phyloP scores from a whole-genome alignment of 2,888 invertebrate genomes.

The Tholera decimalis region DNA sequence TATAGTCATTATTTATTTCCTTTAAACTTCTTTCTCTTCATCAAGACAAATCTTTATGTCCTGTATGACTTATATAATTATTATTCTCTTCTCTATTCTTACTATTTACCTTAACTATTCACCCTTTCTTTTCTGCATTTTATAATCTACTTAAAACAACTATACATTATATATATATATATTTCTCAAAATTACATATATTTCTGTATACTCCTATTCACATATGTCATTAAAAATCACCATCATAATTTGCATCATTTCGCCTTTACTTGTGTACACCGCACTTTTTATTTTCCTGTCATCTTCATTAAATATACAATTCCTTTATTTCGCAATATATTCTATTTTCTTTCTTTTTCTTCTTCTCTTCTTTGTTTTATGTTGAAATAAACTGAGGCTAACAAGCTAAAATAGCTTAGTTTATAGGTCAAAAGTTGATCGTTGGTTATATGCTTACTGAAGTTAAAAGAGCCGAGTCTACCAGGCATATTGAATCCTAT shows the following conservation, averaged over 20 bases:
- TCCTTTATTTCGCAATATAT: background rate
- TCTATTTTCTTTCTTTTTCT: background rate
- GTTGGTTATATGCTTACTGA: background rate
- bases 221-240: background rate
- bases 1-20: background rate
- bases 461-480: background rate
- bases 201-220: background rate
- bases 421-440: background rate
- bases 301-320: background rate
- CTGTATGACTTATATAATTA: background rate
- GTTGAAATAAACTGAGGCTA: constrained; percentile 13
- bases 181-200: constrained; percentile 2
- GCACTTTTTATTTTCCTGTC: background rate
- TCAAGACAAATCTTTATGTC: background rate
- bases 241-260: constrained; percentile 1
- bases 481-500: background rate
- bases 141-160: background rate
- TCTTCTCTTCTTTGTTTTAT: background rate
- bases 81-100: background rate
- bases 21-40: background rate
- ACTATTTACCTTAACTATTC: background rate
- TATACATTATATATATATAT: constrained; percentile 15
- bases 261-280: background rate
- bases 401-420: constrained; percentile 26
- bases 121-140: background rate